A percentile compares a stretch with the other conserved stretches of the same genome.
Evolutionary conservation across 1,140 invertebrate genomes (phyloP).

Genomic region (Zaprionus nigranus): DNA sequence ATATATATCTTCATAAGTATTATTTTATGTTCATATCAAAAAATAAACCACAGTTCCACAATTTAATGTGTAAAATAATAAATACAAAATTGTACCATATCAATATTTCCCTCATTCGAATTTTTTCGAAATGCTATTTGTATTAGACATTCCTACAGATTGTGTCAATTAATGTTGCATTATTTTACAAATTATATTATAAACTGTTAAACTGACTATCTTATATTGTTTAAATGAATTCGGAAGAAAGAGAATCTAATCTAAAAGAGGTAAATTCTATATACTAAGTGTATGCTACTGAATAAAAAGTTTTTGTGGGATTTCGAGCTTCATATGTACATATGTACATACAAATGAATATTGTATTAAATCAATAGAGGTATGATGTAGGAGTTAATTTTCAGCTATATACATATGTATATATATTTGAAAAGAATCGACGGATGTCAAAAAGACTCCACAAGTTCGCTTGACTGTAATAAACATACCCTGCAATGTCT

Average conservation of each 20-base stretch:
- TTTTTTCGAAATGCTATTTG: not conserved
- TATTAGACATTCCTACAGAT: not conserved
- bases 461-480: too few species aligned
- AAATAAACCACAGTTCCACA: not conserved
- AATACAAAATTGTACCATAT: not conserved
- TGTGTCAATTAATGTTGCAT: not conserved
- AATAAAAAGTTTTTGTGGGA: not conserved
- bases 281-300: not conserved
- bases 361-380: not conserved
- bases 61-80: not conserved
- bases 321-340: not conserved
- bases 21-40: too few species aligned
- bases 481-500: too few species aligned
- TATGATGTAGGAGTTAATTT: not conserved
- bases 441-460: too few species aligned
- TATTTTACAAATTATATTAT: not conserved
- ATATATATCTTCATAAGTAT: too few species aligned
- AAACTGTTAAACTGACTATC: not conserved
- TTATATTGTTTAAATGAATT: constrained; percentile 37
- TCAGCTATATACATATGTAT: not conserved
- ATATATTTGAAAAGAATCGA: not conserved
- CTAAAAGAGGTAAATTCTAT: constrained; percentile 32
- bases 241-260: constrained; percentile 9
- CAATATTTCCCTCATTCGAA: not conserved
- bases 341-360: not conserved